Base-by-base conservation (phyloP, 1,140 invertebrate genomes). In the Dendroctonus valens region DNA sequence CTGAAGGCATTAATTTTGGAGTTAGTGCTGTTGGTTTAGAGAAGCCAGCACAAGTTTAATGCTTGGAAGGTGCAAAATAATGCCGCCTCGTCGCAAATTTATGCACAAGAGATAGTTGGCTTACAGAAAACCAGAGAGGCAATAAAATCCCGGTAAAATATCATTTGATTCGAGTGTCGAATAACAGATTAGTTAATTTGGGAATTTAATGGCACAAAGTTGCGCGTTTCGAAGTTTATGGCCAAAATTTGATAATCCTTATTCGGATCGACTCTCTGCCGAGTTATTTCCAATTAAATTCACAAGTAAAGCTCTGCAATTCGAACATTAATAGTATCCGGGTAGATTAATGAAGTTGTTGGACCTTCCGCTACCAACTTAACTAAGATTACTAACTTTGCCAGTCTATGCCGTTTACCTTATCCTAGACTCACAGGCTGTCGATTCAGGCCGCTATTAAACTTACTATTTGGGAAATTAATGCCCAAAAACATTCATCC, bases 251-350 rank as follows among this genome's bases (percentile, higher is more conserved):
- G 66, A 68, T 68, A 68, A 68, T 68, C 66, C 66, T 63, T 68
- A 63, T 63, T 63, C 59, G 66, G 37, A 68, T 53, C 66, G 59
- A 68, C 60, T 68, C 57, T 59, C 26, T 26, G 26, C 26, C 52
- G 60, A 68, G 66, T 68, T 68, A 68, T 68, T 68, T 68, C 66
- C 66, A 68, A 68, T 68, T 68, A 68, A 68, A 68, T 68, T 68
- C 66, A 68, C 66, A 62, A 58, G 49, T 63, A 68, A 68, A 68
- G 60, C 66, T 59, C 59, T 42, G 59, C 66, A 68, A 50, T 68
- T 63, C 66, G 66, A 68, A 63, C 66, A 62, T 68, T 68, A 68
- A 68, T 68, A 68, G 66, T 68, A 68, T 68, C 66, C 66, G 57
- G 66, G 59, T 68, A 68, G 59, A 68, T 68, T 68, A 68, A 68